phyloP scores from a whole-genome alignment of 2,797 vertebrate genomes.

The Peromyscus melanophrys region DNA sequence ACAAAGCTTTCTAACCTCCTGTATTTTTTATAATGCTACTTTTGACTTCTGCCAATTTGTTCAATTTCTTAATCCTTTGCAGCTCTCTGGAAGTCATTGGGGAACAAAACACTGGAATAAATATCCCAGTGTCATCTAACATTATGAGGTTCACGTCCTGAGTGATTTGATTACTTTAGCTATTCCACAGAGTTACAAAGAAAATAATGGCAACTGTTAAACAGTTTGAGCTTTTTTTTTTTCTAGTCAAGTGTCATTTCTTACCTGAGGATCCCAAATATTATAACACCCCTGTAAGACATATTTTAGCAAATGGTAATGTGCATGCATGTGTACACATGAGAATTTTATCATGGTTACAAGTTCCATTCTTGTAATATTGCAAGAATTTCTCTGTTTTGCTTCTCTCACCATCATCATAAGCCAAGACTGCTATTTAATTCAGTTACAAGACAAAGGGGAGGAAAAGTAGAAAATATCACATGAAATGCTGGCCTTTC shows the following conservation, averaged over 20 bases:
- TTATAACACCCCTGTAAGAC: slow-evolving; percentile 36
- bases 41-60: slow-evolving; percentile 24
- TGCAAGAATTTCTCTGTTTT: neutral
- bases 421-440: slow-evolving; percentile 39
- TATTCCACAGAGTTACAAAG: neutral
- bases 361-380: neutral
- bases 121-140: slow-evolving; percentile 46
- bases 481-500: neutral
- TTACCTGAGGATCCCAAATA: slow-evolving; percentile 36
- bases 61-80: slow-evolving; percentile 24
- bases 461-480: neutral
- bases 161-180: slow-evolving; percentile 59
- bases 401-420: neutral
- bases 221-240: neutral
- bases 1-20: slow-evolving; percentile 14
- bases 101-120: slow-evolving; percentile 30
- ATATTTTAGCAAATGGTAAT: slow-evolving; percentile 52
- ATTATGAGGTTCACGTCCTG: neutral
- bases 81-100: slow-evolving; percentile 20
- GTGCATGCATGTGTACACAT: neutral
- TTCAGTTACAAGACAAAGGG: neutral
- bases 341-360: neutral
- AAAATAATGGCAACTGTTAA: slow-evolving; percentile 29
- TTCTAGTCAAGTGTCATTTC: slow-evolving; percentile 35
- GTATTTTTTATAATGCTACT: slow-evolving; percentile 55